These are phyloP conservation scores for Drosophila tripunctata DNA, from an alignment of 2,888 invertebrate species.

Conservation along the genomic window DNA sequence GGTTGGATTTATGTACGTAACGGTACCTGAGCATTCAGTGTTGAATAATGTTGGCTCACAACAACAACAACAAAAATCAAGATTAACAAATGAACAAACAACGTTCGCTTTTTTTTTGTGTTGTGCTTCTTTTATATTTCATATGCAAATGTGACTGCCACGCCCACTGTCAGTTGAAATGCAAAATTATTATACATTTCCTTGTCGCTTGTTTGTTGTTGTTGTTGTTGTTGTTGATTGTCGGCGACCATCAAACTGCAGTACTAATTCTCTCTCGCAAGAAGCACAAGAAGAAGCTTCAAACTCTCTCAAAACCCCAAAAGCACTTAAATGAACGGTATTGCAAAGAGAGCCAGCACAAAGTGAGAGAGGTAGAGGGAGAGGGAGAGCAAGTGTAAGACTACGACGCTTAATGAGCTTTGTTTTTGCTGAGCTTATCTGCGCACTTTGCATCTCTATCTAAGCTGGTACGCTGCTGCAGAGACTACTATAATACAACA, in stretches of 20 bases:
- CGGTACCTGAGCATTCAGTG: constrained; percentile 73
- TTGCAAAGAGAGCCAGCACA: neutral
- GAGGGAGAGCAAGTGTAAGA: neutral
- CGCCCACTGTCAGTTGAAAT: constrained; percentile 63
- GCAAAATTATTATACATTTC: constrained; percentile 48
- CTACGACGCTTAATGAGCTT: constrained; percentile 49
- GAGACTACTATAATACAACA: too few relatives aligned
- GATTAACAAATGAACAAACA: constrained; percentile 68
- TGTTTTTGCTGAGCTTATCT: constrained; percentile 44
- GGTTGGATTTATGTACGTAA: constrained; percentile 59
- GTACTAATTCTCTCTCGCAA: constrained; percentile 23
- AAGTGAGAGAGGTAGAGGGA: neutral
- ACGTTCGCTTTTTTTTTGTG: constrained; percentile 42
- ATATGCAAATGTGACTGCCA: constrained; percentile 62
- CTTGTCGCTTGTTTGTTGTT: constrained; percentile 23
- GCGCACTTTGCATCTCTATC: constrained; percentile 48
- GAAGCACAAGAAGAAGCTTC: constrained; percentile 4
- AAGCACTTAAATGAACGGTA: neutral
- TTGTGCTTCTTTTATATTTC: constrained; percentile 22
- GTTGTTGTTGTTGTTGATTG: too few relatives aligned
- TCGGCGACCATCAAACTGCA: constrained; percentile 25
- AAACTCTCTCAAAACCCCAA: constrained; percentile 5
- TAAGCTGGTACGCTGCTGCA: constrained; percentile 33
- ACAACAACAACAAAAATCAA: constrained; percentile 37
- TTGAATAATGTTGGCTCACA: constrained; percentile 70